Evolutionary conservation across 37 sponge, comb jelly and placozoan genomes (phyloP), one percentile per base, ranked within the genome.

Genomic region (Chondrosia reniformis): DNA sequence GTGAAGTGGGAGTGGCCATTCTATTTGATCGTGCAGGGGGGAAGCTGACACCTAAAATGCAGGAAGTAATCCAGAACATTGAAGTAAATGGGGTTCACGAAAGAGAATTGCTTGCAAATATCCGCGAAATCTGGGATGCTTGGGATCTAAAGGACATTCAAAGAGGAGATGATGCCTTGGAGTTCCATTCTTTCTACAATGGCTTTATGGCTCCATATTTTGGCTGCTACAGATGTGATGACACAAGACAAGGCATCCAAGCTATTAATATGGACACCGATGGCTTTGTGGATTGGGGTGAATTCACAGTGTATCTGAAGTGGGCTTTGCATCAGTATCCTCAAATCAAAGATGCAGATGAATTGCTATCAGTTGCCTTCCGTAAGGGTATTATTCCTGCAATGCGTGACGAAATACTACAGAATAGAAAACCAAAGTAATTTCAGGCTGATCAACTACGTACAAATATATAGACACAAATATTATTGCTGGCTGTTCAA

Each of bases 11-110:
- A 34, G 55, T 84, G 13, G 84, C 84, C 40, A 17, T 84, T 37
- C 71, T 84, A 4, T 78, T 84, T 39, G 84, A 84, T 63, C 77
- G 77, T 22, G 40, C 78, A 25, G 84, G 84, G 3, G 80, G 80
- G 15, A 41, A 77, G 19, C 17, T 77, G 3, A 77, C 55, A 4
- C 27, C 21, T 8, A 37, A 12, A 31, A 74, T 74, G 75, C 42
- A 52, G 25, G 46, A 74, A 22, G 41, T 32, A 22, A 74, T 74
- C n/a, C 27, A 74, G 13, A 74, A 74, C 52, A 21, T 38, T 22
- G 49, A 74, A 43, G 25, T 74, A 6, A 74, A 74, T 17, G 25
- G 52, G 24, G 46, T 30, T 6, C 24, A 32, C 7, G 19, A 25
- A 13, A 37, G 45, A 37, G 19, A 28, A 28, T 28, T 74, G 15